These are phyloP conservation scores for Crossaster papposus DNA, from an alignment of 53 echinoderm and acorn worm genomes.

Conservation along the genomic window DNA sequence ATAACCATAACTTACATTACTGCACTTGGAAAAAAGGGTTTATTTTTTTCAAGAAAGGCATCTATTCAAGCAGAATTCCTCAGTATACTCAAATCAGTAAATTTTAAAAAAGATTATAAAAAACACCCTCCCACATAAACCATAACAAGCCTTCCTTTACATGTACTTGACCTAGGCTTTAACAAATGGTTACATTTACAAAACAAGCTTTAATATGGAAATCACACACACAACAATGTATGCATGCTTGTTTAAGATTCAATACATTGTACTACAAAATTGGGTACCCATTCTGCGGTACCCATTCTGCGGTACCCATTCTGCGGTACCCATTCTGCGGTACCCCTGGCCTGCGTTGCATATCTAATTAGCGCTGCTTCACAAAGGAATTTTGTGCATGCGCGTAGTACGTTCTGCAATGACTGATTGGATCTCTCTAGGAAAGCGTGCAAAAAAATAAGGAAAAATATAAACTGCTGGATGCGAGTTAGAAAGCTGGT, in stretches of 20 bases:
- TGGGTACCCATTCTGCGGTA: no score
- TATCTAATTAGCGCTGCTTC: no score
- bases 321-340: no score
- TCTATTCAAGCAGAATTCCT: background rate
- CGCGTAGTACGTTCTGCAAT: no score
- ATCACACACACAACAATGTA: conserved; percentile 56
- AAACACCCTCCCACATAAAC: conserved; percentile 26
- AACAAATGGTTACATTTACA: conserved; percentile 11
- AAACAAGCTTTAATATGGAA: conserved; percentile 42
- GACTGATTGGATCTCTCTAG: no score
- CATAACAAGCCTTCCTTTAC: background rate
- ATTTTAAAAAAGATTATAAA: conserved; percentile 9
- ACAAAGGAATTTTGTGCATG: no score
- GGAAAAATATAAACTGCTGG: no score
- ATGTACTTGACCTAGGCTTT: conserved; percentile 22
- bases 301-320: no score
- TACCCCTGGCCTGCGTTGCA: no score
- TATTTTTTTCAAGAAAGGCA: background rate
- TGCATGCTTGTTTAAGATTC: conserved; percentile 11
- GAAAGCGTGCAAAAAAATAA: no score
- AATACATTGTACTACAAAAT: conserved; percentile 3
- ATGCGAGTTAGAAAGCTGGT: no score
- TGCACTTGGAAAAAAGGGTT: background rate
- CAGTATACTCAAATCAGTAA: background rate
- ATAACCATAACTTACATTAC: conserved; percentile 34